These are phyloP conservation scores for Salvelinus namaycush DNA, from an alignment of 2,113 vertebrate genomes.

Conservation along the genomic window DNA sequence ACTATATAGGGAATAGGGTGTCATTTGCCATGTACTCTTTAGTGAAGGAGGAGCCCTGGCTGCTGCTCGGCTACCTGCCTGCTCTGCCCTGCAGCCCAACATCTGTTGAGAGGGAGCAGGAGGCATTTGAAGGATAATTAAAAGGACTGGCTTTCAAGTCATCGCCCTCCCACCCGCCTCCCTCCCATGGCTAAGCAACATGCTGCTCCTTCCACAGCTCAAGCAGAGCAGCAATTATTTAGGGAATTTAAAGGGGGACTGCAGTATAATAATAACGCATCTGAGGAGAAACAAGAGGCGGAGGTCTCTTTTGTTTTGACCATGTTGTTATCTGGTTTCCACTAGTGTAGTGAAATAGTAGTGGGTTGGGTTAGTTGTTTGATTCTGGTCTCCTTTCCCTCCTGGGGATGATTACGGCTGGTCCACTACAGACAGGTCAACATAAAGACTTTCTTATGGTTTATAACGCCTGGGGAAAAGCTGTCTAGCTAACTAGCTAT, in stretches of 20 bases:
- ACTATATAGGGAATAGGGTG: too few relatives aligned
- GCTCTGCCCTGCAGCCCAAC: constrained; percentile 69
- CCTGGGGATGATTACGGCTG: constrained; percentile 36
- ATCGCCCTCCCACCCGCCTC: constrained; percentile 64
- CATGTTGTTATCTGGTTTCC: neutral
- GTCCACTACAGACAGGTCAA: constrained; percentile 28
- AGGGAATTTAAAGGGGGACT: constrained; percentile 47
- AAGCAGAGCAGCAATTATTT: constrained; percentile 68
- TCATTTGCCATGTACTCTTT: too few relatives aligned
- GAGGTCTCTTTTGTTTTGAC: constrained; percentile 16
- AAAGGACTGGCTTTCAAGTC: constrained; percentile 73
- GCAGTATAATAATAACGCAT: constrained; percentile 32
- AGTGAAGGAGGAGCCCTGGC: constrained; percentile 35
- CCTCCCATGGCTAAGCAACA: constrained; percentile 67
- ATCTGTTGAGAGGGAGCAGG: constrained; percentile 68
- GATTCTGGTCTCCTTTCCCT: constrained; percentile 6
- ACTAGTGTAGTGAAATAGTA: too few relatives aligned
- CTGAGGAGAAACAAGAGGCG: constrained; percentile 47
- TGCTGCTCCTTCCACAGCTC: constrained; percentile 42
- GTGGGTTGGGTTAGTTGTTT: neutral
- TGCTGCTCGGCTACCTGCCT: constrained; percentile 41
- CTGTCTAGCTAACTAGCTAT: constrained; percentile 23
- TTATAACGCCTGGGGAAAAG: constrained; percentile 12
- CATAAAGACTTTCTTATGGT: constrained; percentile 23
- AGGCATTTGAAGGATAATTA: constrained; percentile 77